These are phyloP conservation scores for Eueremaeus valkanovi DNA, from an alignment of 2,888 invertebrate species.

Conservation along the genomic window DNA sequence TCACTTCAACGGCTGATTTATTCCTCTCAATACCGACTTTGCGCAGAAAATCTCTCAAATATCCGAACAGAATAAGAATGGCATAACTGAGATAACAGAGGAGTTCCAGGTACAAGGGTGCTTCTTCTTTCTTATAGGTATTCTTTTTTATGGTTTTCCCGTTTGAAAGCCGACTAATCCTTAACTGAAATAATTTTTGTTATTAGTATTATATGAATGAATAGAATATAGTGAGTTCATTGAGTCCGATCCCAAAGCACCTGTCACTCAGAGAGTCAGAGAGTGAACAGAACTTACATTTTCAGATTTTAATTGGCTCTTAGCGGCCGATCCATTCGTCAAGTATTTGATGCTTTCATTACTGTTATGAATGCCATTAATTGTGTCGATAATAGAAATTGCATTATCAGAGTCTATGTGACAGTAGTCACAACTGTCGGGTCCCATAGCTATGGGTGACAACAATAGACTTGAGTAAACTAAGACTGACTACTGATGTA, in stretches of 20 bases:
- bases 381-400: background rate
- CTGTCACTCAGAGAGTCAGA: background rate
- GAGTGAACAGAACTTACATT: background rate
- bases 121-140: slow-evolving; percentile 42
- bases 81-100: slow-evolving; percentile 33
- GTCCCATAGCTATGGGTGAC: slow-evolving; percentile 19
- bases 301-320: background rate
- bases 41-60: slow-evolving; percentile 79
- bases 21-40: slow-evolving; percentile 53
- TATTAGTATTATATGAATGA: too few relatives aligned
- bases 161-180: too few relatives aligned
- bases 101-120: slow-evolving; percentile 45
- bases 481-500: background rate
- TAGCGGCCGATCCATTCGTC: background rate
- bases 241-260: too few relatives aligned
- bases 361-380: background rate
- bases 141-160: background rate
- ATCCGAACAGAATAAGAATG: slow-evolving; percentile 62
- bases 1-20: slow-evolving; percentile 57
- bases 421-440: slow-evolving; percentile 18
- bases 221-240: too few relatives aligned
- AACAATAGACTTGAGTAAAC: too few relatives aligned
- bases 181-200: too few relatives aligned
- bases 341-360: background rate
- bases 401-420: background rate